Percentiles rank a stretch among this genome's conserved stretches.
phyloP scores from a whole-genome alignment of 2,888 invertebrate genomes.

The Sminthurinus aureus region DNA sequence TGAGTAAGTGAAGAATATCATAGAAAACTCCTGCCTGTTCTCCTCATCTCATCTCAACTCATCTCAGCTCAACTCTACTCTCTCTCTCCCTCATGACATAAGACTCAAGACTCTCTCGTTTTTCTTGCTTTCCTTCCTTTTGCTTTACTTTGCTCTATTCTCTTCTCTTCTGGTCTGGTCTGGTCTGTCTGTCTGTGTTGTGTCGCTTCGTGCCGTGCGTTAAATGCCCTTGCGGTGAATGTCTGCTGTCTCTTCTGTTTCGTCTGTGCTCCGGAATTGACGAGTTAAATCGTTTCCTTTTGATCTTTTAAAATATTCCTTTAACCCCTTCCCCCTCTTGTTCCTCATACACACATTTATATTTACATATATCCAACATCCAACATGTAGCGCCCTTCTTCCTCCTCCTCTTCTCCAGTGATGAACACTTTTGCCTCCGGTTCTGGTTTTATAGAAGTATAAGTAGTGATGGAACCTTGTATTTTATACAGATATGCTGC shows the following conservation, averaged over 20 bases:
- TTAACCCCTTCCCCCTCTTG: constrained; percentile 21
- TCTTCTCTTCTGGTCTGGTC: not conserved
- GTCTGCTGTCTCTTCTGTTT: constrained; percentile 34
- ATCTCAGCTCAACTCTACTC: no score
- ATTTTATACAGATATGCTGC: no score
- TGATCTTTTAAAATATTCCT: constrained; percentile 41
- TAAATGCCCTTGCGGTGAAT: constrained; percentile 41
- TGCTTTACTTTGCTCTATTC: no score
- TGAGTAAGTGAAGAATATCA: not conserved
- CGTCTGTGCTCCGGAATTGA: constrained; percentile 39
- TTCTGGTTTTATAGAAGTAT: not conserved
- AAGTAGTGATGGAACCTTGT: no score
- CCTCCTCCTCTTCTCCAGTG: not conserved
- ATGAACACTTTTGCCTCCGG: not conserved
- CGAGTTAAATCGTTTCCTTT: constrained; percentile 42
- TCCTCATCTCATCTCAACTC: not conserved
- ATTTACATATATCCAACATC: no score
- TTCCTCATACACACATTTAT: not conserved
- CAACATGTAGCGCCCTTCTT: no score
- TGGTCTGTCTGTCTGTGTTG: constrained; percentile 17
- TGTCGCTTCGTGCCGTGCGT: constrained; percentile 22
- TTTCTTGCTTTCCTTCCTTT: no score
- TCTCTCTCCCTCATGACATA: no score
- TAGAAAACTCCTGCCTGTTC: constrained; percentile 1
- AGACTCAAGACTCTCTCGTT: no score